phyloP scores from a whole-genome alignment of 1,140 invertebrate genomes.

The Zeugodacus cucurbitae region DNA sequence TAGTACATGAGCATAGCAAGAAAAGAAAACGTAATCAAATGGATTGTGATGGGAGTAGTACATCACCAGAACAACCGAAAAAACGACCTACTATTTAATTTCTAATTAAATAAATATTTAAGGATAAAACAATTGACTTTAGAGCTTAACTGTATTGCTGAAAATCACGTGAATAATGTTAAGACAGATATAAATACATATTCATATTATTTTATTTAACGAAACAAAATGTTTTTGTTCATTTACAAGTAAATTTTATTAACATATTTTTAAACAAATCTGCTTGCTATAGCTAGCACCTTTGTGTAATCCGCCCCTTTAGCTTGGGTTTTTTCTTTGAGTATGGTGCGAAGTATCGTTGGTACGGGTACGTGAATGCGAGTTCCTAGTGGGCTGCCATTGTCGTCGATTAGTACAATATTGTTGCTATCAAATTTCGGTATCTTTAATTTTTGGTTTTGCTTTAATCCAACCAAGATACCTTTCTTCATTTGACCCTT shows the following conservation, averaged over 20 bases:
- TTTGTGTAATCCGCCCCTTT: slow-evolving; percentile 96
- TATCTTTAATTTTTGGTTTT: slow-evolving; percentile 83
- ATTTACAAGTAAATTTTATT: background rate
- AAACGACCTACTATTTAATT: slow-evolving; percentile 40
- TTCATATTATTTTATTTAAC: slow-evolving; percentile 30
- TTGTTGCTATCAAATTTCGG: slow-evolving; percentile 98
- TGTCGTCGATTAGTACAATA: slow-evolving; percentile 95
- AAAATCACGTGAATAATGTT: too few species aligned
- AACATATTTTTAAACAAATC: slow-evolving; percentile 79
- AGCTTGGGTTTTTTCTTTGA: slow-evolving; percentile 82
- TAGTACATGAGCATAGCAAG: slow-evolving; percentile 63
- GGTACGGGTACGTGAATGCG: slow-evolving; percentile 96
- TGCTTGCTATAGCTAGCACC: slow-evolving; percentile 90
- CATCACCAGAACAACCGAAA: background rate
- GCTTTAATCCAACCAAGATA: slow-evolving; percentile 92
- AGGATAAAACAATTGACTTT: too few species aligned
- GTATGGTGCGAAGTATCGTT: slow-evolving; percentile 85
- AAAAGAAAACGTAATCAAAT: slow-evolving; percentile 54
- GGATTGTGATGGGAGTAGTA: background rate
- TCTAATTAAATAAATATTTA: background rate
- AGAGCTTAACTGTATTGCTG: too few species aligned
- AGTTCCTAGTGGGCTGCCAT: slow-evolving; percentile 91
- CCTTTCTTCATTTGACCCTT: slow-evolving; percentile 97
- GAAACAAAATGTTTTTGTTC: background rate
- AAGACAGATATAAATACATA: background rate